These are phyloP conservation scores for Lordiphosa mommai DNA, from an alignment of 1,140 invertebrate genomes.

Conservation along the genomic window DNA sequence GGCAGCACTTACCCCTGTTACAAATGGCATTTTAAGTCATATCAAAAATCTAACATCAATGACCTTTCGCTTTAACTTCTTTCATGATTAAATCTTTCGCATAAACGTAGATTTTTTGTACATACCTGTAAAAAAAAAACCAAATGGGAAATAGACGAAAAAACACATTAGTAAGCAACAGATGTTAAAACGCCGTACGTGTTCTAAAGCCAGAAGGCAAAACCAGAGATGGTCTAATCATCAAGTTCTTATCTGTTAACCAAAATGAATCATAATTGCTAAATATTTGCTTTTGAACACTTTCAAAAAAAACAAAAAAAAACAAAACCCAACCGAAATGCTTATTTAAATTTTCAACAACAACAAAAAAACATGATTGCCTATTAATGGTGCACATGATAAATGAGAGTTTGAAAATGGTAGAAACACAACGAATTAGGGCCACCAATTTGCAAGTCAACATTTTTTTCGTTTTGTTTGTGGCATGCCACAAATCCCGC, in stretches of 20 bases:
- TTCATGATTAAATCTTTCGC: not conserved
- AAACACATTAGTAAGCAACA: slow-evolving; percentile 35
- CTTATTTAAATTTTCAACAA: slow-evolving; percentile 11
- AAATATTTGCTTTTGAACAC: slow-evolving; percentile 48
- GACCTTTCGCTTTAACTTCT: not conserved
- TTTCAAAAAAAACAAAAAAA: not conserved
- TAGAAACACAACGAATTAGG: slow-evolving; percentile 42
- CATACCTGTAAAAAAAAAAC: slow-evolving; percentile 47
- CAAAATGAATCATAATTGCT: slow-evolving; percentile 50
- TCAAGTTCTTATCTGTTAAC: slow-evolving; percentile 29
- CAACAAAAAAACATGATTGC: slow-evolving; percentile 5
- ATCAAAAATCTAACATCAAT: not conserved
- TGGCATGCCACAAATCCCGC: slow-evolving; percentile 30
- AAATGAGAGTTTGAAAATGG: slow-evolving; percentile 20
- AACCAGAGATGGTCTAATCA: slow-evolving; percentile 22
- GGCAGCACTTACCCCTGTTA: not conserved
- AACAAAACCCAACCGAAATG: not conserved
- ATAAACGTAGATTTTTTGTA: slow-evolving; percentile 17
- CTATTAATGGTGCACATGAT: slow-evolving; percentile 43
- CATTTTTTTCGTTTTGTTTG: slow-evolving; percentile 7
- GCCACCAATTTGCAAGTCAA: slow-evolving; percentile 44
- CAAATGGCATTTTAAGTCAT: too few species aligned
- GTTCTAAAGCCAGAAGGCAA: slow-evolving; percentile 22
- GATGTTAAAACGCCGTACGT: slow-evolving; percentile 41
- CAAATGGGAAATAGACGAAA: slow-evolving; percentile 15